Conservation (phyloP, 2,797 vertebrate genomes). For the Rhadinocentrus ornatus region DNA sequence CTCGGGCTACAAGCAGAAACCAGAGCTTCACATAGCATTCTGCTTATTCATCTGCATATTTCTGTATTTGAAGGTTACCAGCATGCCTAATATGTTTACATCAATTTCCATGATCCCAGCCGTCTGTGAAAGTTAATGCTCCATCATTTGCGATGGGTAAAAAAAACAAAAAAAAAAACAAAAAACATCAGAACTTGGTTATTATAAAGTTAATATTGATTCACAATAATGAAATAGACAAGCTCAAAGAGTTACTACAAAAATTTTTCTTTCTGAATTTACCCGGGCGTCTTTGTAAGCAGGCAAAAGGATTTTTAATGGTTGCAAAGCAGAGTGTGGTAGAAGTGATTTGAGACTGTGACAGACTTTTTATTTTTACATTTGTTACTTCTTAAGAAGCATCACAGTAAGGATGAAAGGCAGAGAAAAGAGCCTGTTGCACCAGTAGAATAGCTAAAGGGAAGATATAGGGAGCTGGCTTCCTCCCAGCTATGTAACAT, state of each 20-base stretch:
- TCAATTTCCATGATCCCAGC: not conserved
- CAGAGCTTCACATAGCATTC: not conserved
- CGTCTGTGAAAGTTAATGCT: not conserved
- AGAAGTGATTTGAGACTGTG: slow-evolving; percentile 30
- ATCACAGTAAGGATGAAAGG: slow-evolving; percentile 32
- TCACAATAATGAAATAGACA: not conserved
- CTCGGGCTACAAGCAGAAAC: not conserved
- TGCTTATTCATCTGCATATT: not conserved
- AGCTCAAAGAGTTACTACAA: slow-evolving; percentile 6
- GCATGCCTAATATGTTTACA: not conserved
- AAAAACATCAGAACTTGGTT: not conserved
- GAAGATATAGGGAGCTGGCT: slow-evolving; percentile 30
- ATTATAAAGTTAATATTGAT: slow-evolving; percentile 29
- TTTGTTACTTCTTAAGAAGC: slow-evolving; percentile 39
- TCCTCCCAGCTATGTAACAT: slow-evolving; percentile 45
- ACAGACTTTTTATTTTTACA: slow-evolving; percentile 36
- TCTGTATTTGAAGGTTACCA: not conserved
- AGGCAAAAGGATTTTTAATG: slow-evolving; percentile 19
- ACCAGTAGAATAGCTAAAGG: slow-evolving; percentile 39
- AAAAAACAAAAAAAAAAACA: not conserved
- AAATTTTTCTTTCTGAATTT: slow-evolving; percentile 17
- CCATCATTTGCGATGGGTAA: not conserved
- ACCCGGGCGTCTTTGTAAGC: slow-evolving; percentile 17
- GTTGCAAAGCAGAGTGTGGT: slow-evolving; percentile 7
- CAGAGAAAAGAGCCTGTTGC: slow-evolving; percentile 45